phyloP scores from a whole-genome alignment of 2,113 vertebrate genomes.

The Entomyzon cyanotis region DNA sequence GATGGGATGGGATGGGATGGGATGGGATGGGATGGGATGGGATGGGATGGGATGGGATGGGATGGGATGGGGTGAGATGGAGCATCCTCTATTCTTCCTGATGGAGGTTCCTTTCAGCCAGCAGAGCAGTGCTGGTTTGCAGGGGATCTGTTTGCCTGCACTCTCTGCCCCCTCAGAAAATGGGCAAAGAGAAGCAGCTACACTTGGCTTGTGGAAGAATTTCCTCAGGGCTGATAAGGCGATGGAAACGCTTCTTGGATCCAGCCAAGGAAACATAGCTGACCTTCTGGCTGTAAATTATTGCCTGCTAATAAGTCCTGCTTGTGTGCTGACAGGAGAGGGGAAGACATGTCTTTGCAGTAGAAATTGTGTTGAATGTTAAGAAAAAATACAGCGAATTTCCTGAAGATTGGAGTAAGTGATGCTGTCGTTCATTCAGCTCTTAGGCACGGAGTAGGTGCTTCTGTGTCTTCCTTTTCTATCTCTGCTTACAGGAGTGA shows the following conservation, averaged over 20 bases:
- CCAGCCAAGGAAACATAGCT: not conserved
- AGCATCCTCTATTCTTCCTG: not conserved
- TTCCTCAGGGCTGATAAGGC: not conserved
- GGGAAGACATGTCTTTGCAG: not conserved
- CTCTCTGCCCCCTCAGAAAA: not conserved
- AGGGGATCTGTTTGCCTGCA: not conserved
- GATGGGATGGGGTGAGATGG: not conserved
- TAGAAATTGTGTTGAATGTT: not conserved
- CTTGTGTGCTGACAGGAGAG: not conserved
- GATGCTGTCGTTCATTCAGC: slow-evolving; percentile 23
- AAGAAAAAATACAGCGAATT: not conserved
- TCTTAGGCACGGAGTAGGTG: not conserved
- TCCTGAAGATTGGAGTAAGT: not conserved
- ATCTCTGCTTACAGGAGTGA: slow-evolving; percentile 8
- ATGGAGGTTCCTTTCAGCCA: not conserved
- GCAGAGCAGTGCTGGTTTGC: not conserved
- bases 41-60: no score
- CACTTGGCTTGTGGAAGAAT: not conserved
- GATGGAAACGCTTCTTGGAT: not conserved
- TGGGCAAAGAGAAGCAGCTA: not conserved
- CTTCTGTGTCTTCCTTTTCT: slow-evolving; percentile 49
- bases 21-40: no score
- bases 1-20: not conserved
- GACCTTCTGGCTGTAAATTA: slow-evolving; percentile 10
- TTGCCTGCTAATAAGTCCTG: not conserved